Base-by-base conservation (phyloP, 1,140 invertebrate species). In the Venturia canescens region DNA sequence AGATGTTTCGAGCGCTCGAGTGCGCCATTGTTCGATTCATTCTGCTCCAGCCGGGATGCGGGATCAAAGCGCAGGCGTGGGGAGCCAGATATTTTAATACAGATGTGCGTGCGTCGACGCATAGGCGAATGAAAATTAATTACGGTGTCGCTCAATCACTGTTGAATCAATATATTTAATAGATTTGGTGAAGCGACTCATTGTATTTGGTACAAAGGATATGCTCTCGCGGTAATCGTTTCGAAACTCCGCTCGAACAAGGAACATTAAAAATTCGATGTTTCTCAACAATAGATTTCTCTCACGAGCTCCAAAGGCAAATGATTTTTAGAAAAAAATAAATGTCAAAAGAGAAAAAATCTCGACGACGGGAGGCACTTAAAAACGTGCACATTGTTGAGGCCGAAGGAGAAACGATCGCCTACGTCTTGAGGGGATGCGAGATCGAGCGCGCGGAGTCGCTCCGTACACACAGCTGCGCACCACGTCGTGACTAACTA, bases 401-500 rank as follows among this genome's bases (percentile, higher is more conserved):
- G 38, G 38, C 38, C 16, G 16, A 71, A 71, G 38, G 69, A 48
- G 16, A 71, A 71, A 71, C 27, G 66, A 69, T 69, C 1, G 50
- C 50, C 50, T 66, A 26, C 23, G 60, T 31, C 66, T 31, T 69
- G 66, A 15, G 66, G 27, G 66, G 29, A 31, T 16, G 53, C 53
- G 60, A 63, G 60, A n/a, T 7, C 60, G 60, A 21, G 69, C 18
- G 63, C 66, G 69, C 79, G 75, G 57, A 57, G 53, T 44, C 38
- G 38, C n/a, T n/a, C n/a, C 7, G 21, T n/a, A 63, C 21, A 63
- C 50, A 72, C 80, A 60, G 69, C 77, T 79, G 69, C 60, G 23
- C 80, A 27, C 5, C 66, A 69, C 31, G 31, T 53, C 80, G 78
- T 82, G 81, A 82, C 81, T 82, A 80, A 82, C 80, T 75, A 38